Evolutionary conservation across 2,797 vertebrate species (phyloP).

Genomic region (Emydoidea blandingii): DNA sequence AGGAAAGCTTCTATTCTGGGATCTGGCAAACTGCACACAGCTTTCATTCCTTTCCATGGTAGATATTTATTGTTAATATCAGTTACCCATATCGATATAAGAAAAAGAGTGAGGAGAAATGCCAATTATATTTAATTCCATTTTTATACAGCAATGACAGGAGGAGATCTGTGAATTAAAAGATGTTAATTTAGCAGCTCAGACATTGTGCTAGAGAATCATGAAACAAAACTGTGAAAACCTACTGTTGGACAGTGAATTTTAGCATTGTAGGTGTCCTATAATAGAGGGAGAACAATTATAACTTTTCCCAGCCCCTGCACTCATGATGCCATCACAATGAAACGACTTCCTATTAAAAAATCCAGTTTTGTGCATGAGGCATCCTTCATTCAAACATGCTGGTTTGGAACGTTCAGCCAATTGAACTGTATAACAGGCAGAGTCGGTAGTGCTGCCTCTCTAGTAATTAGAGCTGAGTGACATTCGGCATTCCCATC

Average conservation of each 20-base stretch:
- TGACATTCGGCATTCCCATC: not conserved
- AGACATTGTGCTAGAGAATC: not conserved
- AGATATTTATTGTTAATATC: not conserved
- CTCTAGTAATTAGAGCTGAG: not conserved
- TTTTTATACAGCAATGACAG: not conserved
- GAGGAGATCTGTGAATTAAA: not conserved
- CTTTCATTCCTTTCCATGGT: not conserved
- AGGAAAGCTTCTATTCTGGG: not conserved
- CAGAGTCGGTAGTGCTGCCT: not conserved
- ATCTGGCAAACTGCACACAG: not conserved
- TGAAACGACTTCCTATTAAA: not conserved
- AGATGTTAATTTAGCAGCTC: too few species aligned
- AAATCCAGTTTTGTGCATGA: not conserved
- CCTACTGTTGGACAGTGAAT: too few species aligned
- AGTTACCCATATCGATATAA: rapidly evolving
- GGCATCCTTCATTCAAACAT: not conserved
- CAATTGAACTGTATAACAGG: not conserved
- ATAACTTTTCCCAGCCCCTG: not conserved
- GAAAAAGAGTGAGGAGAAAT: not conserved
- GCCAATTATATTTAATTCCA: not conserved
- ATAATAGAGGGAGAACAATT: not conserved
- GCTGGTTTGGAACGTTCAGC: not conserved
- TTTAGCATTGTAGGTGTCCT: not conserved
- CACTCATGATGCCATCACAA: not conserved
- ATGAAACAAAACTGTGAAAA: not conserved